These are phyloP conservation scores for Hydrophis major DNA, from an alignment of 2,797 vertebrate genomes.

Conservation along the genomic window DNA sequence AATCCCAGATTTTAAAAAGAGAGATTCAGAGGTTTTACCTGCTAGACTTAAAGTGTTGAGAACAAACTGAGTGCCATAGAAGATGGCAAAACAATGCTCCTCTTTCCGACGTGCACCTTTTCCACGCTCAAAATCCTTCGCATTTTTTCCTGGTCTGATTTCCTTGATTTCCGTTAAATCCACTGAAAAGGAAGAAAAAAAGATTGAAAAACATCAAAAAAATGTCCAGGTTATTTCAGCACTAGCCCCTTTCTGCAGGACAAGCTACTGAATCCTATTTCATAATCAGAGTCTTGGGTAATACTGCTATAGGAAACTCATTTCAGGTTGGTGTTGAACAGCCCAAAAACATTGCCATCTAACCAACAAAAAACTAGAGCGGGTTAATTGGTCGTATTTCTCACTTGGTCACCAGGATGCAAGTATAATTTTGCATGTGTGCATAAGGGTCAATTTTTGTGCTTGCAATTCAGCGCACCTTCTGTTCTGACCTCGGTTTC, in stretches of 20 bases:
- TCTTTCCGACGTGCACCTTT: conserved; percentile 72
- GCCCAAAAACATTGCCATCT: not conserved
- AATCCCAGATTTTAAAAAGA: not conserved
- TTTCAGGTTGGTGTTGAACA: too few relatives aligned
- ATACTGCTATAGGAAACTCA: not conserved
- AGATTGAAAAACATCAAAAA: not conserved
- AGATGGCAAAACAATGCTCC: conserved; percentile 87
- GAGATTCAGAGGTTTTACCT: conserved; percentile 71
- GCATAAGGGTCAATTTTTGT: not conserved
- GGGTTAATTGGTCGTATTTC: not conserved
- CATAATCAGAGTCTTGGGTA: not conserved
- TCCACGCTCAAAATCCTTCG: conserved; percentile 94
- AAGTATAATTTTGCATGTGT: not conserved
- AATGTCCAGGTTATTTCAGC: conserved; percentile 20
- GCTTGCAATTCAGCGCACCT: not conserved
- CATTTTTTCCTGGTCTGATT: conserved; percentile 87
- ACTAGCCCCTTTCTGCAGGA: not conserved
- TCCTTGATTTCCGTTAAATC: conserved; percentile 93
- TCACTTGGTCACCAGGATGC: not conserved
- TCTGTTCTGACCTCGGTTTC: not conserved
- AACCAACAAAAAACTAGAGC: not conserved
- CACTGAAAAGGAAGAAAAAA: conserved; percentile 73
- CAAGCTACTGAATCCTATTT: not conserved
- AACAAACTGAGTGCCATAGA: conserved; percentile 92
- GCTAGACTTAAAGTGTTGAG: conserved; percentile 92